Evolutionary conservation across 23 tunicate species (phyloP).

Genomic region (Styela clava): DNA sequence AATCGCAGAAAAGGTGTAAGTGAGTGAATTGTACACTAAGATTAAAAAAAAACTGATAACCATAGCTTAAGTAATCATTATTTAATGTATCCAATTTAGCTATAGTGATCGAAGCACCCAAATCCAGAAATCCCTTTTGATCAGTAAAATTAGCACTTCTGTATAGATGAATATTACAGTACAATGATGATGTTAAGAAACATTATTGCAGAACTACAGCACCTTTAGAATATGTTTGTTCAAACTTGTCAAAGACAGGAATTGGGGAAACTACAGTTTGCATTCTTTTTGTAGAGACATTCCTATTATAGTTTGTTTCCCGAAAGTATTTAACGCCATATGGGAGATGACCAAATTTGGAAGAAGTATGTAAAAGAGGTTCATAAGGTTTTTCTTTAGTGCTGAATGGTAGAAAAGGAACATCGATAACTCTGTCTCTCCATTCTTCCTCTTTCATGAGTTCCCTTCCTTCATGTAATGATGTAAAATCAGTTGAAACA

Average conservation of each 20-base stretch:
- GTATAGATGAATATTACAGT: too few species aligned
- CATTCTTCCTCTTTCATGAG: constrained; percentile 47
- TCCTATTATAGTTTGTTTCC: constrained; percentile 33
- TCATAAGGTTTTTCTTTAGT: constrained; percentile 36
- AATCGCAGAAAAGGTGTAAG: too few species aligned
- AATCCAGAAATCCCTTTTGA: too few species aligned
- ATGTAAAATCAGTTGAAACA: constrained; percentile 53
- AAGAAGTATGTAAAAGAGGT: constrained; percentile 57
- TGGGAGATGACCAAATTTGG: constrained; percentile 48
- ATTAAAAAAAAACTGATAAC: too few species aligned
- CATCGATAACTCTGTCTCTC: constrained; percentile 52
- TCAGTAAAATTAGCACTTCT: too few species aligned
- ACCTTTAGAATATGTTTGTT: constrained; percentile 77
- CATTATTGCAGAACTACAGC: constrained; percentile 64
- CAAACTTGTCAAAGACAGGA: constrained; percentile 70
- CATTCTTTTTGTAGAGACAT: constrained; percentile 42
- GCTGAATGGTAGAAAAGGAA: constrained; percentile 60
- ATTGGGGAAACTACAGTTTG: constrained; percentile 79
- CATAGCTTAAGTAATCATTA: too few species aligned
- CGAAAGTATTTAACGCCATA: constrained; percentile 58
- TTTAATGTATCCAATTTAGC: too few species aligned
- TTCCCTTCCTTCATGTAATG: constrained; percentile 46
- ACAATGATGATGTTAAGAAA: too few species aligned
- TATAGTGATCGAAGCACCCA: too few species aligned
- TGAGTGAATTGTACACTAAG: too few species aligned